Percentiles rank a stretch among this genome's conserved stretches.
phyloP scores from a whole-genome alignment of 2,888 invertebrate genomes.

The Euplexia lucipara region DNA sequence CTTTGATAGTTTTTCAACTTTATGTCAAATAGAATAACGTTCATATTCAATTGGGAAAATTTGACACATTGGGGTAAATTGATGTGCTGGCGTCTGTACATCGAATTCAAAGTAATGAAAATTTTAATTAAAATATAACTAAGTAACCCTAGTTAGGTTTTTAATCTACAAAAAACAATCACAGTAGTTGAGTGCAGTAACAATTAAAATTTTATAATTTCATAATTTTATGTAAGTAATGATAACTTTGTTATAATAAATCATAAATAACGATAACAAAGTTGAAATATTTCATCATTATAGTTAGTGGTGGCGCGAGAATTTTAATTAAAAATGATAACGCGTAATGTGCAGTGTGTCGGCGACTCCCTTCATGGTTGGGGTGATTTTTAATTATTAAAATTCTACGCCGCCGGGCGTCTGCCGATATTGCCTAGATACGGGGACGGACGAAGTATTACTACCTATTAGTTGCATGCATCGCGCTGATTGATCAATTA shows the following conservation, averaged over 20 bases:
- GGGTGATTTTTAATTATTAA: slow-evolving; percentile 91
- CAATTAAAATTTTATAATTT: slow-evolving; percentile 10
- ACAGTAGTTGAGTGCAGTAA: neutral
- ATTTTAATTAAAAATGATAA: slow-evolving; percentile 89
- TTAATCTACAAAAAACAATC: slow-evolving; percentile 13
- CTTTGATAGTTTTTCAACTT: no score
- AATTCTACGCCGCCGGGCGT: slow-evolving; percentile 87
- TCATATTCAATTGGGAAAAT: no score
- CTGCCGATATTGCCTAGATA: slow-evolving; percentile 86
- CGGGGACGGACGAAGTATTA: slow-evolving; percentile 71
- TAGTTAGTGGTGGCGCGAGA: slow-evolving; percentile 74
- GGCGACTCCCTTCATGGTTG: slow-evolving; percentile 77
- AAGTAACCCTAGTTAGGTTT: neutral
- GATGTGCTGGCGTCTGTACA: no score
- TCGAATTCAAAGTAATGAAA: no score
- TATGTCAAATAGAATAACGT: no score
- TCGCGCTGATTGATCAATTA: slow-evolving; percentile 63
- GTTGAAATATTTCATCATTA: slow-evolving; percentile 72
- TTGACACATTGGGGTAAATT: no score
- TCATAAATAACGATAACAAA: slow-evolving; percentile 56
- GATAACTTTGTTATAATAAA: slow-evolving; percentile 38
- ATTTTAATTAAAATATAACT: neutral
- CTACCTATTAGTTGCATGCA: slow-evolving; percentile 70
- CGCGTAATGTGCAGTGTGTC: slow-evolving; percentile 82
- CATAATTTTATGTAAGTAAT: slow-evolving; percentile 11